Conservation (phyloP, 2,797 vertebrate species). For the Nyctibius grandis region DNA sequence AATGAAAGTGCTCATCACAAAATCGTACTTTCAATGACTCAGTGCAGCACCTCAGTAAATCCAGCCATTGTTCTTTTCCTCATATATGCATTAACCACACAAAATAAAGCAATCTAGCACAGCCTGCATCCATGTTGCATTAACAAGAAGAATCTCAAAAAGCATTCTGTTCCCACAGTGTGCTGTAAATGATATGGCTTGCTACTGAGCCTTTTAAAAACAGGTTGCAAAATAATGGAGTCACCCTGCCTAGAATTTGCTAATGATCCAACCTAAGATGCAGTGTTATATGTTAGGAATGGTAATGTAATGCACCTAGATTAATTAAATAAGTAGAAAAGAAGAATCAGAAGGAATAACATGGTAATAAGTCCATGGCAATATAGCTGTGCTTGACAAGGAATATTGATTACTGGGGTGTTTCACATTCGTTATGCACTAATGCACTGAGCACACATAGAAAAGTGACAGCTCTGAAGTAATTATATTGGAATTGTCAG, state of each 20-base stretch:
- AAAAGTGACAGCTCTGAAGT: constrained; percentile 50
- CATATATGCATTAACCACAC: background rate
- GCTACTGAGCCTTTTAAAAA: background rate
- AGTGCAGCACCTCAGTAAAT: background rate
- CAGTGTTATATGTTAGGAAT: background rate
- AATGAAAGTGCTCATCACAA: background rate
- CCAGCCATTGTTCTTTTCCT: background rate
- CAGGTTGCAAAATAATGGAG: background rate
- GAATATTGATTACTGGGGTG: constrained; percentile 61
- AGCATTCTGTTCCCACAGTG: background rate
- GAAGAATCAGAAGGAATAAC: constrained; percentile 27
- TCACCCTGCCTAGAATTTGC: background rate
- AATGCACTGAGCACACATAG: constrained; percentile 24
- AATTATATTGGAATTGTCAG: constrained; percentile 67
- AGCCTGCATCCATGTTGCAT: background rate
- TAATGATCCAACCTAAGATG: background rate
- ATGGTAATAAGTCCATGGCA: constrained; percentile 34
- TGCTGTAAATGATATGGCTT: background rate
- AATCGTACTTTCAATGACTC: background rate
- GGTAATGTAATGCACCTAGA: background rate
- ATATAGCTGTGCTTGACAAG: constrained; percentile 32
- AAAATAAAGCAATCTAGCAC: background rate
- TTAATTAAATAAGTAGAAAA: constrained; percentile 20
- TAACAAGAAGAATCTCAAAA: background rate
- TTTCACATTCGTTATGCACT: constrained; percentile 38